Base-by-base conservation (phyloP, 2,888 invertebrate species). In the Ectemnius continuus region DNA sequence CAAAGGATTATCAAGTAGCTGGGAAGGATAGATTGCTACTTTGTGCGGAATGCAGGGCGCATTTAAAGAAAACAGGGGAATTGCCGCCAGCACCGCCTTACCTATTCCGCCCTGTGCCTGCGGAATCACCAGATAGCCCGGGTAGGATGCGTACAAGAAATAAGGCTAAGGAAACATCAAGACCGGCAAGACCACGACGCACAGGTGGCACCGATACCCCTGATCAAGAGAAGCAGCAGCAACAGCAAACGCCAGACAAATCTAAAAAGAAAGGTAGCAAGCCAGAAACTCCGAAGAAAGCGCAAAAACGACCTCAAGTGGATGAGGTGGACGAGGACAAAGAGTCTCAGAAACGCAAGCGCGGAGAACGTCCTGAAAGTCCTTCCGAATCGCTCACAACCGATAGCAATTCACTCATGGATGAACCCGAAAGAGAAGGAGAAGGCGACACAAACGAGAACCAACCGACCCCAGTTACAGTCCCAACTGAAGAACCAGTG, bases 121-220 rank as follows among this genome's bases (percentile, higher is more conserved):
- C 91, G 80, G 91, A 91, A 76, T 95, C 94, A 86, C 94, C 94
- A 86, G 97, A 96, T 89, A 96, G 96, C 89, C 97, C 97, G 66
- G 96, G 96, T 90, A 94, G 97, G 91, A 97, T 97, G 95, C 94
- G 97, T 90, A 97, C 97, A 77, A 93, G 97, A 86, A 96, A 97
- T 91, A 93, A 93, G 85, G 94, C 95, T 66, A 96, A 96, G 92
- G 95, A 97, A 92, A 90, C 87, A 72, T 88, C 90, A 63, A 89
- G 91, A 84, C 88, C 91, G 58, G 88, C 91, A 47, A 91, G 94
- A 86, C 93, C 94, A 58, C 93, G 94, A 91, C 92, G 94, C 79
- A 88, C 87, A 60, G 94, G 93, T 82, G 91, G 92, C 18, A 93
- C 92, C 52, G 93, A 93, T 71, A 93, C 93, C n/a, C 93, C 93